A percentile compares a stretch with the other conserved stretches of the same genome.
These are phyloP conservation scores for Oxyruncus cristatus DNA, from an alignment of 2,113 vertebrate genomes.

Conservation along the genomic window DNA sequence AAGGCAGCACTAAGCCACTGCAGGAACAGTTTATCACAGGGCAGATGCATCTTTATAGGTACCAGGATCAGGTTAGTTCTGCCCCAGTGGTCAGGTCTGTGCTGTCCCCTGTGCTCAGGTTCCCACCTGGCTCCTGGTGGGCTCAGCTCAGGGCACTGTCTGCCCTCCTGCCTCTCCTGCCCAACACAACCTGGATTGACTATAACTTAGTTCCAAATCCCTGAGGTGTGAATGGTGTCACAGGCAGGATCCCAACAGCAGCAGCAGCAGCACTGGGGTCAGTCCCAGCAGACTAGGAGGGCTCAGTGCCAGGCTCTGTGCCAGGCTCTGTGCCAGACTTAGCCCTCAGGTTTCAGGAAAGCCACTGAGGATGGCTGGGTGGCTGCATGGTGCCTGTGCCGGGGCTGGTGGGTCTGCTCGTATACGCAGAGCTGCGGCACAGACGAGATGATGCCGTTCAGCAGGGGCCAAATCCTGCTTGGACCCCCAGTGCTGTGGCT, in stretches of 20 bases:
- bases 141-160: fast-evolving
- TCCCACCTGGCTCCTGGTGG: neutral
- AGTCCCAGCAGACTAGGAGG: neutral
- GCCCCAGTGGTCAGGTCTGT: neutral
- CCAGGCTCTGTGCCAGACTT: neutral
- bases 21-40: neutral
- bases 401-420: neutral
- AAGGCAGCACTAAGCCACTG: neutral
- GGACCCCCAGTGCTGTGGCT: neutral
- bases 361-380: fast-evolving
- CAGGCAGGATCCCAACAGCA: neutral
- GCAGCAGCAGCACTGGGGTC: neutral
- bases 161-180: neutral
- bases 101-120: neutral
- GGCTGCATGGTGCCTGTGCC: fast-evolving
- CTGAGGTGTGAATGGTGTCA: neutral
- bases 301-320: neutral
- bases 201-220: fast-evolving
- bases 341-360: neutral
- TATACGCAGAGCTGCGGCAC: fast-evolving
- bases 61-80: neutral
- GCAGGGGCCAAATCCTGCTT: neutral
- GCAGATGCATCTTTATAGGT: neutral
- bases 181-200: fast-evolving
- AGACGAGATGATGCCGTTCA: neutral